Base-by-base conservation (phyloP, 2,888 invertebrate genomes). In the Amiota mariae region DNA sequence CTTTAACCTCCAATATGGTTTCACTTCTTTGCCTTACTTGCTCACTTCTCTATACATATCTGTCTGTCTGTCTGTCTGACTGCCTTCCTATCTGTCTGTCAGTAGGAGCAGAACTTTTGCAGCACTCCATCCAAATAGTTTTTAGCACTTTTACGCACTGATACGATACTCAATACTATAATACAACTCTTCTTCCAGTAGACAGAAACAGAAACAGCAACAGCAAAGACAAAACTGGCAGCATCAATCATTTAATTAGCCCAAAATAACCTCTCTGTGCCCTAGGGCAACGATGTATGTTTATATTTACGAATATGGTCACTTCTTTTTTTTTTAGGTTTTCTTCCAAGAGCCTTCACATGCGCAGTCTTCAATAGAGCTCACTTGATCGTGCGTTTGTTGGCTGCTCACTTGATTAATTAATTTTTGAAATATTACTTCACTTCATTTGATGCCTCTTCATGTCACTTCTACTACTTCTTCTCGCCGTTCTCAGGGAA, bases 391-490 rank as follows among this genome's bases (percentile, higher is more conserved):
- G 76, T 79, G n/a, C 51, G 24, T 54, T 36, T 36, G 36, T 6
- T 36, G 36, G 36, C 36, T 54, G 24, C 67, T 76, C 77, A 75
- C 77, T 79, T 83, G 85, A 83, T 83, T 84, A 85, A 85, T 83
- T 83, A 84, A 82, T 82, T 82, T 36, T 83, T 82, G 85, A 83
- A 81, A 85, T 84, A 85, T 83, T 76, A 78, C 85, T 82, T 78
- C 67, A 68, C 67, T 68, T 68, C 67, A 68, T 47, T 68, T 68
- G 24, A 68, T 24, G 51, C 20, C 67, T 24, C 67, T 68, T 13
- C 51, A 68, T 47, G 20, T 68, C 51, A 68, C 36, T 68, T 20
- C 67, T n/a, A 13, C 15, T 13, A 68, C n/a, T 8, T 8, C 54
- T 8, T n/a, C n/a, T 54, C n/a, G 12, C 54, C n/a, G 46, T n/a